These are phyloP conservation scores for Odocoileus hemionus DNA, from an alignment of 2,113 vertebrate species.

Conservation along the genomic window DNA sequence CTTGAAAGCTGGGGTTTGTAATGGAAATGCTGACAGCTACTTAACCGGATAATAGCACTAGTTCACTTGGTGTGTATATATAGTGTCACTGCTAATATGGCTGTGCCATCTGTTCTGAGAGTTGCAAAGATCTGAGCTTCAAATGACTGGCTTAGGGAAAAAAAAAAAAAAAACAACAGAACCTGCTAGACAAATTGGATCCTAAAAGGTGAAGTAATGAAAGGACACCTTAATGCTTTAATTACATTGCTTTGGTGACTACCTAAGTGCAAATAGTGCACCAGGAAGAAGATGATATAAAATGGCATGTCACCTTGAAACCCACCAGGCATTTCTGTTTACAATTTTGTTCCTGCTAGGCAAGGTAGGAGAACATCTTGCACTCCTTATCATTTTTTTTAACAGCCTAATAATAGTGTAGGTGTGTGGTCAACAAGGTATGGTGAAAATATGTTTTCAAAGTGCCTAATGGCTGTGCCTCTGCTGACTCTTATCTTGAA, in stretches of 20 bases:
- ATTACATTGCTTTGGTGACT: slow-evolving; percentile 37
- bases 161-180: slow-evolving; percentile 47
- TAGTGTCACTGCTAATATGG: slow-evolving; percentile 73
- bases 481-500: slow-evolving; percentile 31
- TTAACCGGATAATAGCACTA: slow-evolving; percentile 73
- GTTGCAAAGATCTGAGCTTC: slow-evolving; percentile 63
- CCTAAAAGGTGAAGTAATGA: slow-evolving; percentile 68
- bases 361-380: slow-evolving; percentile 4
- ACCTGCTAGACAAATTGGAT: slow-evolving; percentile 45
- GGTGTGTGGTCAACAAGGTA: slow-evolving; percentile 26
- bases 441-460: slow-evolving; percentile 50
- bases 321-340: slow-evolving; percentile 55
- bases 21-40: slow-evolving; percentile 75
- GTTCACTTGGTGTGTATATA: slow-evolving; percentile 68
- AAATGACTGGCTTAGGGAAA: slow-evolving; percentile 59
- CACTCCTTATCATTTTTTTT: slow-evolving; percentile 7
- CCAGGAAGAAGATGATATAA: slow-evolving; percentile 49
- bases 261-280: neutral
- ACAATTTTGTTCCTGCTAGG: slow-evolving; percentile 7
- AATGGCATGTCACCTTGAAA: slow-evolving; percentile 53
- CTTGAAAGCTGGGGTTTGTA: slow-evolving; percentile 70
- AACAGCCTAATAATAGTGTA: slow-evolving; percentile 26
- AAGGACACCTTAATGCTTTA: slow-evolving; percentile 54
- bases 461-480: neutral
- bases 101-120: slow-evolving; percentile 75